Evolutionary conservation across 2,888 invertebrate species (phyloP).

Genomic region (Watsonalla binaria): DNA sequence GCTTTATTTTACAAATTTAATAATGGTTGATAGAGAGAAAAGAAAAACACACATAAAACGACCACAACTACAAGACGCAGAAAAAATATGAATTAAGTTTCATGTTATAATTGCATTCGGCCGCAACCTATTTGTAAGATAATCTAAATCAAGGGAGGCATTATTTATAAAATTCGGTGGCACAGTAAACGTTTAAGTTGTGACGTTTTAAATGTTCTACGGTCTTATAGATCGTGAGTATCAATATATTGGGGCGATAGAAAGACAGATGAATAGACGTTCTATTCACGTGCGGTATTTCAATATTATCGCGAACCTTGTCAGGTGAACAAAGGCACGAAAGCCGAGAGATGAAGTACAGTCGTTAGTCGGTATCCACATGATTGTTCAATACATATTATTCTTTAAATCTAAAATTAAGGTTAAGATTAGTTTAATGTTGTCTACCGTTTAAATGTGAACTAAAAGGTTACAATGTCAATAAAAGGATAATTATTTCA

Average conservation of each 20-base stretch:
- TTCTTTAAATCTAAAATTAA: slow-evolving; percentile 17
- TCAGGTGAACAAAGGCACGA: slow-evolving; percentile 60
- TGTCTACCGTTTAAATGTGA: not conserved
- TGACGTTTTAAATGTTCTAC: slow-evolving; percentile 3
- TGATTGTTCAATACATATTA: slow-evolving; percentile 12
- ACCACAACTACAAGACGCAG: too few relatives aligned
- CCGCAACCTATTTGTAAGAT: too few relatives aligned
- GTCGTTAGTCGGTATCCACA: slow-evolving; percentile 47
- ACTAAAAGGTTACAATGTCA: slow-evolving; percentile 22
- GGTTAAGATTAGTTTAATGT: slow-evolving; percentile 17
- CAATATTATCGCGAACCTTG: slow-evolving; percentile 69
- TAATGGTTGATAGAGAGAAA: too few relatives aligned
- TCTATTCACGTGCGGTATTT: slow-evolving; percentile 60
- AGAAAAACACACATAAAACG: too few relatives aligned
- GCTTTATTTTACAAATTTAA: too few relatives aligned
- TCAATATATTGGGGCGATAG: slow-evolving; percentile 32
- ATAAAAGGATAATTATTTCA: slow-evolving; percentile 39
- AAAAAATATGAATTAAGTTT: too few relatives aligned
- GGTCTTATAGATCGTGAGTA: slow-evolving; percentile 26
- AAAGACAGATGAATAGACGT: slow-evolving; percentile 51
- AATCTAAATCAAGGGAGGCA: too few relatives aligned
- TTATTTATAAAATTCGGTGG: too few relatives aligned
- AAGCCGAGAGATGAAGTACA: slow-evolving; percentile 55
- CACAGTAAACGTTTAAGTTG: too few relatives aligned
- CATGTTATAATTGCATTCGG: too few relatives aligned